Evolutionary conservation across 2,797 vertebrate genomes (phyloP).

Genomic region (Erethizon dorsatum): DNA sequence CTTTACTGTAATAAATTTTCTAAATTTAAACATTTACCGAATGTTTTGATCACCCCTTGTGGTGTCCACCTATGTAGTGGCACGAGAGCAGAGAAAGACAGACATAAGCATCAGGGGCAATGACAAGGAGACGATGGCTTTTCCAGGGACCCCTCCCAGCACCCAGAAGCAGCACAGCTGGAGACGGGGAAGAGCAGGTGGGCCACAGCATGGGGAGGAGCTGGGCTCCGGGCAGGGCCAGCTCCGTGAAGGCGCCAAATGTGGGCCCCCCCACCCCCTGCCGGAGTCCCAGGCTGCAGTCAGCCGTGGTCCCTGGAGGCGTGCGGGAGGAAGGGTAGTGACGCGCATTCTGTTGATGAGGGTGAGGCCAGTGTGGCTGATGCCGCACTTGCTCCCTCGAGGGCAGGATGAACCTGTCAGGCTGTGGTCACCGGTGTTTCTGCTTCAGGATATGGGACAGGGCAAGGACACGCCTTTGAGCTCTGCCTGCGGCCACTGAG

Average conservation of each 20-base stretch:
- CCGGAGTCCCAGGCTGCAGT: neutral
- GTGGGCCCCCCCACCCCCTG: neutral
- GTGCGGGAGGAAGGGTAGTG: neutral
- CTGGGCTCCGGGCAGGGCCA: neutral
- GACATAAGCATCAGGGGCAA: accelerated
- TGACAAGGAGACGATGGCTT: neutral
- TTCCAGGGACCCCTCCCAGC: neutral
- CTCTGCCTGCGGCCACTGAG: neutral
- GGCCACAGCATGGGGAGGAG: neutral
- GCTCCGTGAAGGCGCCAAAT: accelerated
- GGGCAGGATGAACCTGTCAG: neutral
- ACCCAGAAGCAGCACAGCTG: neutral
- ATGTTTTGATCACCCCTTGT: neutral
- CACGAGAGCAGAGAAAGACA: accelerated
- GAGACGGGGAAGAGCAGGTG: neutral
- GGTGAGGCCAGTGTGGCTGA: neutral
- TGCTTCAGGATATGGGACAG: neutral
- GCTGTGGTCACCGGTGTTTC: neutral
- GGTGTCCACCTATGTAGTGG: accelerated
- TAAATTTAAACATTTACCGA: neutral
- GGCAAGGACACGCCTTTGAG: neutral
- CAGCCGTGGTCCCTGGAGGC: neutral
- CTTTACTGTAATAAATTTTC: neutral
- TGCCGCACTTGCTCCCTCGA: neutral
- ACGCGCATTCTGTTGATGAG: neutral